Evolutionary conservation across 1,140 invertebrate genomes (phyloP).

Genomic region (Druon quercuslanigerum): DNA sequence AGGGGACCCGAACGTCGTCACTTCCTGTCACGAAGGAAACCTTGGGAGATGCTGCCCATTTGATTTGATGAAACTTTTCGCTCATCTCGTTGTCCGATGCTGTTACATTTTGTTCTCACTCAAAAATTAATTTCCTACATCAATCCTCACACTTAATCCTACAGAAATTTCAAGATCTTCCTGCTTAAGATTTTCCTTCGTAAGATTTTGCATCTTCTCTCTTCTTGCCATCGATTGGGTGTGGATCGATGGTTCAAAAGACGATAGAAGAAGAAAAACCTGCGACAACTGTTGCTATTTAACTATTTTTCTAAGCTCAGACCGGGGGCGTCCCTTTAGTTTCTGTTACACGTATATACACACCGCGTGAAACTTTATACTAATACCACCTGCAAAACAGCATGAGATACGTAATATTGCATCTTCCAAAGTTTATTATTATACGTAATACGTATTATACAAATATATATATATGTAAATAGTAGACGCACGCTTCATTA

Average conservation of each 20-base stretch:
- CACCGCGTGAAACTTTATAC: conserved; percentile 53
- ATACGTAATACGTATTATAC: conserved; percentile 33
- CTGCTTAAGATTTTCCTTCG: not conserved
- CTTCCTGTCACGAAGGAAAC: conserved; percentile 58
- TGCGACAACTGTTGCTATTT: not conserved
- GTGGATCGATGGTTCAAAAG: conserved; percentile 2
- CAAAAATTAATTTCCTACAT: conserved; percentile 29
- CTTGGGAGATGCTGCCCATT: conserved; percentile 70
- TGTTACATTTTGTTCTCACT: conserved; percentile 42
- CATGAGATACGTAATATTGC: conserved; percentile 63
- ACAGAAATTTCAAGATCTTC: conserved; percentile 31
- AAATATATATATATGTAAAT: conserved; percentile 66
- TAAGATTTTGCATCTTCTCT: not conserved
- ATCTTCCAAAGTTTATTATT: conserved; percentile 56
- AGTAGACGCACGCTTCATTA: conserved; percentile 73
- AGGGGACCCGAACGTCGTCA: conserved; percentile 46
- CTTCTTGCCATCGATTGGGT: not conserved
- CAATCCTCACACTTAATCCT: conserved; percentile 7
- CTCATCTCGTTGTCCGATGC: conserved; percentile 59
- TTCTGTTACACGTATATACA: conserved; percentile 36
- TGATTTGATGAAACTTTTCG: conserved; percentile 72
- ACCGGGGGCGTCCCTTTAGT: conserved; percentile 10
- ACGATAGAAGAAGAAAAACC: not conserved
- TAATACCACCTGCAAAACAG: conserved; percentile 64
- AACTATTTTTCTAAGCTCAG: not conserved